Base-by-base conservation (phyloP, 2,113 vertebrate species). In the Nothoprocta perdicaria region DNA sequence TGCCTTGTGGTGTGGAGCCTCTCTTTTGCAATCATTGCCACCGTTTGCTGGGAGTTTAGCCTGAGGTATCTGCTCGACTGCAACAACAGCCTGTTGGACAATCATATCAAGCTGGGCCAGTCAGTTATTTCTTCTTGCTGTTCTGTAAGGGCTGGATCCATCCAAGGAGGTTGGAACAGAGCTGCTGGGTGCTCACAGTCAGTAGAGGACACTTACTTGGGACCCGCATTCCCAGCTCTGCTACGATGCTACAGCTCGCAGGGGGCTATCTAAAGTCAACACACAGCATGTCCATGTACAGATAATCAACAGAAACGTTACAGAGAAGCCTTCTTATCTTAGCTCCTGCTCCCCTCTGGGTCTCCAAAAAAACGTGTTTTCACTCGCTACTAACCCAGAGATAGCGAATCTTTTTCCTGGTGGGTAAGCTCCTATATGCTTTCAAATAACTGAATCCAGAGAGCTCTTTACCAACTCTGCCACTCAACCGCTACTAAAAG, bases 351-450 rank as follows among this genome's bases (percentile, higher is more conserved):
- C 45, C 45, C 6, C 1, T 12, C 31, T 65, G 45, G 40, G 81
- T 48, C 71, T 38, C 46, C 35, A 24, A 35, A 45, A 52, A 29
- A 91, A 14, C 19, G 27, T 7, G 9, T 52, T 68, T 62, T 57
- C 40, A 52, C 46, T 24, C 43, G 12, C 60, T 68, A 18, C 33
- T 89, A 50, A 69, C 8, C 3, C 55, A 73, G 23, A 81, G 31
- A 6, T 38, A 87, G 38, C 0, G 1, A 84, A 17, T 0, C 0
- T 18, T 45, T 18, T 21, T 40, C 60, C 6, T 10, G 55, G 12
- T 4, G 55, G 40, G 22, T 9, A 18, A 80, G 61, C 19, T 81
- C 66, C 78, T 35, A 57, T 23, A 40, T 12, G 50, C 60, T 74
- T 79, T 40, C 90, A 71, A 48, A 53, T 5, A 53, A 24, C 65